These are phyloP conservation scores for Erpetoichthys calabaricus DNA, from an alignment of 2,797 vertebrate genomes.

Conservation along the genomic window DNA sequence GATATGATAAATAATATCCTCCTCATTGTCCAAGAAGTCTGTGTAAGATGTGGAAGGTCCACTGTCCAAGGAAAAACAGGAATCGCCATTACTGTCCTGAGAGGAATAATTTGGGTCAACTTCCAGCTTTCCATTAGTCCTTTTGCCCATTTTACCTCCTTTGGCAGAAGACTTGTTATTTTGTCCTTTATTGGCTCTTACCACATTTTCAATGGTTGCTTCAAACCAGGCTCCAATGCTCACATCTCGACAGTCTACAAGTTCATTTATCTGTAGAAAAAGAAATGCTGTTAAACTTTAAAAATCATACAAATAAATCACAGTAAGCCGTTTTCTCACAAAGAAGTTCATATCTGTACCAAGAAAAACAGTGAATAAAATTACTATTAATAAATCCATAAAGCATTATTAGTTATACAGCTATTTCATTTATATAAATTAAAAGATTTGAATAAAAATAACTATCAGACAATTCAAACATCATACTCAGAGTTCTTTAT, in stretches of 20 bases:
- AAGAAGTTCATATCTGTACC: too few species aligned
- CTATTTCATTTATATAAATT: too few species aligned
- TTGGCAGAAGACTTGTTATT: constrained; percentile 67
- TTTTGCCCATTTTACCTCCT: constrained; percentile 70
- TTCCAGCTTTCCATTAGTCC: constrained; percentile 79
- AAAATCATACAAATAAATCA: too few species aligned
- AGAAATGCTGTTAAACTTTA: constrained; percentile 7
- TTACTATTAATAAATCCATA: too few species aligned
- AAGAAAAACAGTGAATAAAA: too few species aligned
- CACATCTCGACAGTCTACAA: constrained; percentile 92
- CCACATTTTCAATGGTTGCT: constrained; percentile 81
- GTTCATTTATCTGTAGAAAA: constrained; percentile 78
- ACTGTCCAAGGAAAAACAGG: constrained; percentile 63
- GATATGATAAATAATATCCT: constrained; percentile 87
- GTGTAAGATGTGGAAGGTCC: constrained; percentile 79
- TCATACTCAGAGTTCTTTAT: too few species aligned
- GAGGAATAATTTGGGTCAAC: constrained; percentile 38
- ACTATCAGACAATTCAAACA: too few species aligned
- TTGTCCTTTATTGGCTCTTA: constrained; percentile 63
- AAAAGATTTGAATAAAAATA: too few species aligned
- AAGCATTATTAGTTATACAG: too few species aligned
- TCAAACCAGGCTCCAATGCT: constrained; percentile 96
- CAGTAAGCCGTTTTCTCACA: too few species aligned
- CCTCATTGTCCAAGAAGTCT: constrained; percentile 60
- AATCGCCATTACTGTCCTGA: constrained; percentile 66